phyloP scores from a whole-genome alignment of 2,888 invertebrate species.

The Heterodera filipjevi region DNA sequence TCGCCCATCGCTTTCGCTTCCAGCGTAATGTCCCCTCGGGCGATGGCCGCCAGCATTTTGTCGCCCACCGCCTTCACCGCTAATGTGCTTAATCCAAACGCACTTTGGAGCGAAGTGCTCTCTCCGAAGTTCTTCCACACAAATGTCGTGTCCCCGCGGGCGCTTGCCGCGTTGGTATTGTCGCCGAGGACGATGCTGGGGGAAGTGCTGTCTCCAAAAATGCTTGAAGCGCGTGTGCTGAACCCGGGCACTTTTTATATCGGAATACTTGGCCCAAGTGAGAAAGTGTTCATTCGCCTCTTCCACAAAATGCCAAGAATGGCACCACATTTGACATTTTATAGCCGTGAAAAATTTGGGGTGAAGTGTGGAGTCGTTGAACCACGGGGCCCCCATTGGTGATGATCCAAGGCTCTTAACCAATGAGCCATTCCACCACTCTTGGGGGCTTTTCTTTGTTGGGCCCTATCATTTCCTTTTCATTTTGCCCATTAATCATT shows the following conservation, averaged over 20 bases:
- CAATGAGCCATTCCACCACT: too few species aligned
- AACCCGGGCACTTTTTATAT: constrained; percentile 31
- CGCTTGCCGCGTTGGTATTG: constrained; percentile 22
- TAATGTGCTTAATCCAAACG: constrained; percentile 20
- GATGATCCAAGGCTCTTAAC: too few species aligned
- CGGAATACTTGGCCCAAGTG: constrained; percentile 31
- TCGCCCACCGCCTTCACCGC: constrained; percentile 35
- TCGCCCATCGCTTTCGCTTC: constrained; percentile 27
- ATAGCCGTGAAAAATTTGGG: not conserved
- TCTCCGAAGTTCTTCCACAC: constrained; percentile 36
- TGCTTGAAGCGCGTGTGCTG: constrained; percentile 28
- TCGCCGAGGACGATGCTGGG: constrained; percentile 30
- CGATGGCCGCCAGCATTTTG: constrained; percentile 29
- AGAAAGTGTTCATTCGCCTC: not conserved
- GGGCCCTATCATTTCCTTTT: too few species aligned
- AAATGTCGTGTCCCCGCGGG: constrained; percentile 31
- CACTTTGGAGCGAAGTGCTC: constrained; percentile 27
- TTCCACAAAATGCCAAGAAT: not conserved
- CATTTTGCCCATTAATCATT: not conserved
- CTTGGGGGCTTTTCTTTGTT: too few species aligned
- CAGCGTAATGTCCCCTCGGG: constrained; percentile 27
- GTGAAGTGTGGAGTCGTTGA: too few species aligned
- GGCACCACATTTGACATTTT: not conserved
- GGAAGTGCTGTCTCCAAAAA: constrained; percentile 35
- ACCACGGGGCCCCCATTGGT: too few species aligned